These are phyloP conservation scores for Synergus laeviventris DNA, from an alignment of 2,888 invertebrate genomes.

Conservation along the genomic window DNA sequence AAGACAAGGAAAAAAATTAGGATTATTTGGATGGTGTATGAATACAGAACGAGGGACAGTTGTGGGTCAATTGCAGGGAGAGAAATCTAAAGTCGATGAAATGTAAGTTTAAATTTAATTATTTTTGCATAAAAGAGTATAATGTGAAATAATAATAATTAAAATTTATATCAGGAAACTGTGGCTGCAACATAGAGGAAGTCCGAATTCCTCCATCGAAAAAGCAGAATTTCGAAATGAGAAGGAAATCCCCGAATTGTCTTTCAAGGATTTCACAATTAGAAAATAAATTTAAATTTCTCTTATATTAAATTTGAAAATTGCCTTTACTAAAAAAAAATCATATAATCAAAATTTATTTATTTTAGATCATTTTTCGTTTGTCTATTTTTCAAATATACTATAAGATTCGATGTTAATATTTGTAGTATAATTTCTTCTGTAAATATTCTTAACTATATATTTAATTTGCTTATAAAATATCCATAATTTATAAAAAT, in stretches of 20 bases:
- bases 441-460: not conserved
- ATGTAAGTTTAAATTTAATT: conserved; percentile 78
- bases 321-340: not conserved
- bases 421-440: too few species aligned
- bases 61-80: conserved; percentile 82
- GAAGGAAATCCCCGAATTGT: conserved; percentile 78
- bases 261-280: conserved; percentile 78
- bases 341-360: not conserved
- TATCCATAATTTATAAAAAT: not conserved
- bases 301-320: not conserved
- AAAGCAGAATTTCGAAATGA: conserved; percentile 84
- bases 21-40: conserved; percentile 85
- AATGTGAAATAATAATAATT: conserved; percentile 34
- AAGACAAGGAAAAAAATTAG: conserved; percentile 80
- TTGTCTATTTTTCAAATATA: too few species aligned
- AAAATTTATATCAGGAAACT: conserved; percentile 75
- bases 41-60: conserved; percentile 84
- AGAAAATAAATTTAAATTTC: conserved; percentile 64
- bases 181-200: conserved; percentile 83
- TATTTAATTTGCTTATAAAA: not conserved
- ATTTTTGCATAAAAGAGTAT: conserved; percentile 37
- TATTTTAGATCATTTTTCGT: not conserved
- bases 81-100: conserved; percentile 78
- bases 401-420: too few species aligned
- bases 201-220: conserved; percentile 86